Percentiles rank a stretch among this genome's conserved stretches.
phyloP scores from a whole-genome alignment of 1,140 invertebrate genomes.

The Panulirus ornatus region DNA sequence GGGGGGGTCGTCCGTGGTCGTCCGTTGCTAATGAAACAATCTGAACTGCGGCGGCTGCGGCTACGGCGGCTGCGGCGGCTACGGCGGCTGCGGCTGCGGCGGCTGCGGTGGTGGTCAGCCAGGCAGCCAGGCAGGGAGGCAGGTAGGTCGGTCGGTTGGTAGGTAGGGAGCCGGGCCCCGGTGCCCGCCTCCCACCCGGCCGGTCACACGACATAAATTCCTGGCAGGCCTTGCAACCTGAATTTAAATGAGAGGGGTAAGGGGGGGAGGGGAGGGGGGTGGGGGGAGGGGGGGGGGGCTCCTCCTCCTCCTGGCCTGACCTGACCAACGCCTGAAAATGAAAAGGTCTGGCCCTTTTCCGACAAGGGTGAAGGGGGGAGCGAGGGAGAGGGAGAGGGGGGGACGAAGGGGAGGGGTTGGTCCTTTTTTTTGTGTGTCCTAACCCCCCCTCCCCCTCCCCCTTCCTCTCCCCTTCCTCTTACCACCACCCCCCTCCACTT shows the following conservation, averaged over 20 bases:
- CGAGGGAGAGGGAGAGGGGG: not conserved
- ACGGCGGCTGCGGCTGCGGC: too few species aligned
- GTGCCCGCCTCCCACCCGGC: not conserved
- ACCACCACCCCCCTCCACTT: too few species aligned
- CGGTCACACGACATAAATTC: conserved; percentile 26
- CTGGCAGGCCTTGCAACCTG: conserved; percentile 10
- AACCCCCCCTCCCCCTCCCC: not conserved
- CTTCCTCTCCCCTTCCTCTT: not conserved
- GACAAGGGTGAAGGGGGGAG: not conserved
- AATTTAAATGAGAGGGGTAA: conserved; percentile 20
- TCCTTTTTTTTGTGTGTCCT: not conserved
- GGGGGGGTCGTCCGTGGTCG: too few species aligned
- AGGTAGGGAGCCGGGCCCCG: too few species aligned
- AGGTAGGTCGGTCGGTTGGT: too few species aligned
- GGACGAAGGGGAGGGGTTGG: not conserved
- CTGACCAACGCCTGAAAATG: not conserved
- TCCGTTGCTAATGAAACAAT: too few species aligned
- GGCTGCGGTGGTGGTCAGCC: too few species aligned
- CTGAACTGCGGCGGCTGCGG: too few species aligned
- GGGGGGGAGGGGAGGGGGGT: not conserved
- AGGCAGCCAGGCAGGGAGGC: too few species aligned
- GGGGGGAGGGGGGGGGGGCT: too few species aligned
- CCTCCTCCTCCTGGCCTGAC: not conserved
- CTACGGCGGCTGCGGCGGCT: too few species aligned
- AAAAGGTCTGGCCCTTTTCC: not conserved